These are phyloP conservation scores for Candidula unifasciata DNA, from an alignment of 2,888 invertebrate species.

Conservation along the genomic window DNA sequence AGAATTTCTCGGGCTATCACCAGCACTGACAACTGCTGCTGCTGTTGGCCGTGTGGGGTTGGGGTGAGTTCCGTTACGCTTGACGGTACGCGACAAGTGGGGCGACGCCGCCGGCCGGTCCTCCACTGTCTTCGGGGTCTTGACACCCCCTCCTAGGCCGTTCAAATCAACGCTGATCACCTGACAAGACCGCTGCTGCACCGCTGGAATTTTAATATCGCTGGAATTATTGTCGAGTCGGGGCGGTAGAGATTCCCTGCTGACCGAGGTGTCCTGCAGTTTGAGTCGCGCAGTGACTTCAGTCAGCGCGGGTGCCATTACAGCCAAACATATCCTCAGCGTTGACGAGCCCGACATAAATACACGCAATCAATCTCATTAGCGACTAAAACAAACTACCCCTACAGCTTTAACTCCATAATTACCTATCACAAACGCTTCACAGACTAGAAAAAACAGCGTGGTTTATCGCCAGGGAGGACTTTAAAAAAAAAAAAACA, in stretches of 20 bases:
- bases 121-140: slow-evolving; percentile 24
- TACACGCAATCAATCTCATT: slow-evolving; percentile 25
- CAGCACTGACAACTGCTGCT: not conserved
- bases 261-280: slow-evolving; percentile 61
- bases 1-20: slow-evolving; percentile 22
- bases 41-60: slow-evolving; percentile 25
- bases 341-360: slow-evolving; percentile 70
- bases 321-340: slow-evolving; percentile 76
- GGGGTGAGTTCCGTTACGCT: slow-evolving; percentile 31
- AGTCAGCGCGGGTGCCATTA: slow-evolving; percentile 95
- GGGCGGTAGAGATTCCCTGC: not conserved
- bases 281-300: slow-evolving; percentile 80
- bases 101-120: slow-evolving; percentile 36
- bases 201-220: slow-evolving; percentile 10
- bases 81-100: slow-evolving; percentile 40
- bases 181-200: slow-evolving; percentile 3
- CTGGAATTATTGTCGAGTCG: slow-evolving; percentile 8
- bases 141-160: slow-evolving; percentile 13
- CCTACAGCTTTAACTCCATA: not conserved
- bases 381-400: slow-evolving; percentile 20
- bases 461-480: too few relatives aligned
- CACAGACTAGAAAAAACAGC: not conserved
- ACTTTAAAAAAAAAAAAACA: not conserved
- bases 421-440: not conserved
- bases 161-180: slow-evolving; percentile 32